A percentile compares a stretch with the other conserved stretches of the same genome.
phyloP scores from a whole-genome alignment of 2,888 invertebrate species.

The Cremastobaeus sp. region DNA sequence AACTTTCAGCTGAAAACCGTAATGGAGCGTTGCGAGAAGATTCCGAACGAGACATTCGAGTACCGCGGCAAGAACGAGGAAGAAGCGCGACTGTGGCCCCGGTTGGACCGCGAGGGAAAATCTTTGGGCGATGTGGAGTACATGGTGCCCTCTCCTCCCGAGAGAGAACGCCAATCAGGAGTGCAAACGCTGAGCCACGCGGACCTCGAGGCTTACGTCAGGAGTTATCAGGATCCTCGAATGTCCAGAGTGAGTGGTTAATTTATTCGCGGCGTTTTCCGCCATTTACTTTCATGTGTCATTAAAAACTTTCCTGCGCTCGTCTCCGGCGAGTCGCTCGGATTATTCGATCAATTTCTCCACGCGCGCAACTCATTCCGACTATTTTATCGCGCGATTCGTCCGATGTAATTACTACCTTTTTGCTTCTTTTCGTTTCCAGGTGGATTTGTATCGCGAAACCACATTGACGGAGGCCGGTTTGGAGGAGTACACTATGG shows the following conservation, averaged over 20 bases:
- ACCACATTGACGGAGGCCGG: conserved; percentile 78
- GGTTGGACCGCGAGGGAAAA: conserved; percentile 83
- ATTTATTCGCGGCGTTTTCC: conserved; percentile 34
- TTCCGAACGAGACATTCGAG: conserved; percentile 81
- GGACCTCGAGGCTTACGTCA: conserved; percentile 85
- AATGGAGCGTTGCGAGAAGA: conserved; percentile 84
- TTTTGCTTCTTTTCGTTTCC: conserved; percentile 31
- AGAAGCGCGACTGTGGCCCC: conserved; percentile 79
- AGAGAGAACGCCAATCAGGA: conserved; percentile 80
- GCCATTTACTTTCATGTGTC: conserved; percentile 21
- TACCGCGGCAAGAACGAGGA: conserved; percentile 77
- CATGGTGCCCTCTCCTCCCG: conserved; percentile 85
- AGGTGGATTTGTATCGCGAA: conserved; percentile 76
- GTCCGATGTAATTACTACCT: not conserved
- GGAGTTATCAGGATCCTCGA: conserved; percentile 81
- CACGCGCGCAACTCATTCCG: not conserved
- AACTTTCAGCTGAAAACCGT: conserved; percentile 83
- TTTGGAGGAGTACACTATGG: conserved; percentile 79
- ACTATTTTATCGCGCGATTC: no score
- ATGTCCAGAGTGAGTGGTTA: conserved; percentile 72
- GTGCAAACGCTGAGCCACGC: conserved; percentile 81
- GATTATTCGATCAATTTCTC: conserved; percentile 25
- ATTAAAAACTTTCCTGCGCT: conserved; percentile 14
- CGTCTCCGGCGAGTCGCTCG: conserved; percentile 8
- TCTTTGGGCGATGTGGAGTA: conserved; percentile 83